Conservation (phyloP, 2,797 vertebrate genomes). For the Cynopterus sphinx region DNA sequence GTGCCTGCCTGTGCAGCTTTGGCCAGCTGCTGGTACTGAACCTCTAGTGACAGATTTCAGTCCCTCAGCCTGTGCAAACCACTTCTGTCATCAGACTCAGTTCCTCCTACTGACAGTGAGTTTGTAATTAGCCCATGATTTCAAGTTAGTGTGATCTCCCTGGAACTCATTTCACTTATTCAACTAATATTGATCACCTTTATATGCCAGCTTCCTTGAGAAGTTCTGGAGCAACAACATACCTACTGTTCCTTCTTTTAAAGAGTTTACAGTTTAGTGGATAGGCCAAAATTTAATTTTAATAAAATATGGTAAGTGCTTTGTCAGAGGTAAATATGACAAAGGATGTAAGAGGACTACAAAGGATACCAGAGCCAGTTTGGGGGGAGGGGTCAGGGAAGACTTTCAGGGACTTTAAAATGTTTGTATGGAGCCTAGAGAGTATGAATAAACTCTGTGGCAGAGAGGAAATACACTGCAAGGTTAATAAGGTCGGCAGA, state of each 20-base stretch:
- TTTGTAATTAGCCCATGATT: background rate
- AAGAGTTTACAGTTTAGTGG: background rate
- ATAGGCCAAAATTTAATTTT: background rate
- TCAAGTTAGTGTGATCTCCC: background rate
- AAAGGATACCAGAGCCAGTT: background rate
- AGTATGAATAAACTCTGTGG: background rate
- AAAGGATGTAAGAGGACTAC: background rate
- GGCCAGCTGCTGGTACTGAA: background rate
- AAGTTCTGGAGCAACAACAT: background rate
- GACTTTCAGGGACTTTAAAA: background rate
- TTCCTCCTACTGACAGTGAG: background rate
- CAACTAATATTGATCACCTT: conserved; percentile 2
- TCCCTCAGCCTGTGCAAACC: background rate
- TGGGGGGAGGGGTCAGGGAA: background rate
- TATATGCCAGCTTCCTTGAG: background rate
- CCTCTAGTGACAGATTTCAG: background rate
- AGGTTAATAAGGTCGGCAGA: background rate
- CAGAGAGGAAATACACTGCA: background rate
- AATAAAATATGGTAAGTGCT: background rate
- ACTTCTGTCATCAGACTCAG: background rate
- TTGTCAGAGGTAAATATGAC: background rate
- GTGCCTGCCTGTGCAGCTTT: background rate
- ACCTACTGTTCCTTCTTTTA: background rate
- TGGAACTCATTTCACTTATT: background rate
- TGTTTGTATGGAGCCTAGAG: background rate